Evolutionary conservation across 2,113 vertebrate genomes (phyloP).

Genomic region (Gambusia affinis): DNA sequence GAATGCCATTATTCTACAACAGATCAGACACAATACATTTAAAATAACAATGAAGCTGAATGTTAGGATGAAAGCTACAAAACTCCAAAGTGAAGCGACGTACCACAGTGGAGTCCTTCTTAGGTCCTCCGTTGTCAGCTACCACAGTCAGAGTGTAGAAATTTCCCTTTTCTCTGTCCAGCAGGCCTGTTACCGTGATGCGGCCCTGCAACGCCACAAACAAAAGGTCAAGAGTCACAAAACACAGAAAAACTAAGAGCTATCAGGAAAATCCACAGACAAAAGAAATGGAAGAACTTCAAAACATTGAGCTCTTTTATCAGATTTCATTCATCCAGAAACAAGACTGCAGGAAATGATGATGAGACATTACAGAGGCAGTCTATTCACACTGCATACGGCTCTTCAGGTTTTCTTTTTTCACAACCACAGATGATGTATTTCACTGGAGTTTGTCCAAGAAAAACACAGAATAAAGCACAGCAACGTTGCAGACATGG

Average conservation of each 20-base stretch:
- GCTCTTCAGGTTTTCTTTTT: too few relatives aligned
- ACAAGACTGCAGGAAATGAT: conserved; percentile 24
- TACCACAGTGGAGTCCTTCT: conserved; percentile 94
- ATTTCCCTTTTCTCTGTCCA: conserved; percentile 92
- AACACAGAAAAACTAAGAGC: conserved; percentile 12
- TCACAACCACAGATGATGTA: too few relatives aligned
- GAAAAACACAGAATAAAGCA: too few relatives aligned
- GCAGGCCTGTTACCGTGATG: conserved; percentile 89
- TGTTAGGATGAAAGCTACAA: background rate
- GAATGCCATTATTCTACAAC: conserved; percentile 61
- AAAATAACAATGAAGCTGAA: background rate
- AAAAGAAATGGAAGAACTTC: conserved; percentile 44
- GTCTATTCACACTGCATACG: too few relatives aligned
- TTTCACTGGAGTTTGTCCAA: too few relatives aligned
- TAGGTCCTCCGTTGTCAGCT: conserved; percentile 94
- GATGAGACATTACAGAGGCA: conserved; percentile 24
- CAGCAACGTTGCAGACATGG: too few relatives aligned
- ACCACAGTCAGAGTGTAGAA: conserved; percentile 91
- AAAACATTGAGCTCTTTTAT: conserved; percentile 58
- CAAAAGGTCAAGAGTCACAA: background rate
- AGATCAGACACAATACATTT: conserved; percentile 33
- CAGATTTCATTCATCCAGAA: conserved; percentile 30
- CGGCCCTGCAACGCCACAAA: conserved; percentile 84
- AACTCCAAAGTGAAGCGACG: conserved; percentile 38
- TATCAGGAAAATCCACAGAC: conserved; percentile 16